These are phyloP conservation scores for Adoxophyes honmai DNA, from an alignment of 1,140 invertebrate species.

Conservation along the genomic window DNA sequence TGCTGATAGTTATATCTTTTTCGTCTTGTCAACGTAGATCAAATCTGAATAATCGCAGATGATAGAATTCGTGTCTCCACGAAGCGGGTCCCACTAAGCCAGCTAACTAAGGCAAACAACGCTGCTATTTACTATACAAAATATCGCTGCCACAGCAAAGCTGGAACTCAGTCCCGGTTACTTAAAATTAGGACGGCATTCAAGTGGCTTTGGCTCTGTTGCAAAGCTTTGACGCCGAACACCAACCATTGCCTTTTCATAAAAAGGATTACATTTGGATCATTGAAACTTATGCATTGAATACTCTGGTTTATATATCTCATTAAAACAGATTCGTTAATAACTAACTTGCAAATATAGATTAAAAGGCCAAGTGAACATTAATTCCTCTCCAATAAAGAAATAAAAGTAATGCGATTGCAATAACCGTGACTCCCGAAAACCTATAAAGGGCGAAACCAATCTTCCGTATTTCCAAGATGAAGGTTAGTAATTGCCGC, in stretches of 20 bases:
- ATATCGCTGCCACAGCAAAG: too few species aligned
- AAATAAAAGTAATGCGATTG: constrained; percentile 30
- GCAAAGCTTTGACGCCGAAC: not conserved
- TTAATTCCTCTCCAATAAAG: constrained; percentile 22
- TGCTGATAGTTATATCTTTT: too few species aligned
- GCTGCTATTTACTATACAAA: too few species aligned
- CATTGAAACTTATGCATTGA: too few species aligned
- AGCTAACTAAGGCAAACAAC: too few species aligned
- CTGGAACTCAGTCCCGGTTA: not conserved
- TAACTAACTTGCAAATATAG: not conserved
- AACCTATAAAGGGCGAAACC: constrained; percentile 59
- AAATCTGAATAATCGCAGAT: too few species aligned
- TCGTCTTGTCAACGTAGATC: too few species aligned
- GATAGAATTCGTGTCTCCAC: too few species aligned
- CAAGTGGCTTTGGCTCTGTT: not conserved
- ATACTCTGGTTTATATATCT: too few species aligned
- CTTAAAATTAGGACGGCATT: not conserved
- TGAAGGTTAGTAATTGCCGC: constrained; percentile 67
- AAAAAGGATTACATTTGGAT: too few species aligned
- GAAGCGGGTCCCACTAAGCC: too few species aligned
- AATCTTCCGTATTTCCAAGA: constrained; percentile 61
- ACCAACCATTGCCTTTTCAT: not conserved
- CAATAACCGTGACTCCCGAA: constrained; percentile 42
- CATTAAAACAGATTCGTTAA: too few species aligned
- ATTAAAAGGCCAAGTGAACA: constrained; percentile 16